phyloP scores from a whole-genome alignment of 1,140 invertebrate genomes.

The Caenorhabditis tropicalis region DNA sequence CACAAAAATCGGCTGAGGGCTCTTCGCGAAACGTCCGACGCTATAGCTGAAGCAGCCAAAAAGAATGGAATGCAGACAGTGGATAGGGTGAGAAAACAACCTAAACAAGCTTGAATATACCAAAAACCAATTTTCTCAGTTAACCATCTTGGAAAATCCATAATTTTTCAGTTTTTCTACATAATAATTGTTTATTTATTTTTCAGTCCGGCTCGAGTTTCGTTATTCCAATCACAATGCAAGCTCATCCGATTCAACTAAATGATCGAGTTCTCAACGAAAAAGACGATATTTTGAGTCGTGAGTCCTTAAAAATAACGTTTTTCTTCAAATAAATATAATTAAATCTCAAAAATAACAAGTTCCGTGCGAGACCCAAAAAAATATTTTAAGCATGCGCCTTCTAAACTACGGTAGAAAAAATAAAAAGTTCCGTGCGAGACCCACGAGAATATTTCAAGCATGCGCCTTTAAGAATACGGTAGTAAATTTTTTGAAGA shows the following conservation, averaged over 20 bases:
- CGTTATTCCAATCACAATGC: background rate
- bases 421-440: too few relatives aligned
- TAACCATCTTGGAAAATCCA: too few relatives aligned
- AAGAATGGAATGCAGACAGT: slow-evolving; percentile 22
- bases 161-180: too few relatives aligned
- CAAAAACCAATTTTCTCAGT: too few relatives aligned
- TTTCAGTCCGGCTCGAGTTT: background rate
- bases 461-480: too few relatives aligned
- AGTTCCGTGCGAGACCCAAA: too few relatives aligned
- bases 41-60: background rate
- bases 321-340: background rate
- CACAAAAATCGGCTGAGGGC: background rate
- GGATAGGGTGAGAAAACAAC: slow-evolving; percentile 22
- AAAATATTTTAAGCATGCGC: too few relatives aligned
- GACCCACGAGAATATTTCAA: too few relatives aligned
- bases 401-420: too few relatives aligned
- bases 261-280: background rate
- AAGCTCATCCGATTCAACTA: slow-evolving; percentile 1
- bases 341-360: too few relatives aligned
- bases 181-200: background rate
- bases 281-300: slow-evolving; percentile 27
- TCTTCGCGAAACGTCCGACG: background rate
- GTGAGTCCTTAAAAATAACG: background rate
- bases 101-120: too few relatives aligned
- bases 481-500: too few relatives aligned